Evolutionary conservation across 2,797 vertebrate species (phyloP).

Genomic region (Pristis pectinata): DNA sequence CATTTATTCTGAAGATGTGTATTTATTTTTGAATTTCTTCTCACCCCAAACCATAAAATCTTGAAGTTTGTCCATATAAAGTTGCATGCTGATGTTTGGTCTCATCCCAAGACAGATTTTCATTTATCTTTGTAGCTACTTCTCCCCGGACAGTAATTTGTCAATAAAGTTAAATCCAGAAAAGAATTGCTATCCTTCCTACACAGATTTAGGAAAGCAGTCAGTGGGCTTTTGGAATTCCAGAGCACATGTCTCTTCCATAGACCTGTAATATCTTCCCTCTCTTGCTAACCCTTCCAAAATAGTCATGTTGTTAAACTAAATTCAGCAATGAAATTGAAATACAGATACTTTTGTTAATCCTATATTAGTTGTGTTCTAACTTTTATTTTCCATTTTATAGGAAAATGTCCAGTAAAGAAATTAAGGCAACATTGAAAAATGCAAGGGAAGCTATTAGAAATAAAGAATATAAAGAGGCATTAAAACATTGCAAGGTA

Average conservation of each 20-base stretch:
- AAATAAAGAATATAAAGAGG: conserved; percentile 95
- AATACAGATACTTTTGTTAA: too few relatives aligned
- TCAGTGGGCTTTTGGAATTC: not conserved
- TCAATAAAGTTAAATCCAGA: not conserved
- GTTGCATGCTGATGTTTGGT: not conserved
- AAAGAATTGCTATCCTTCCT: not conserved
- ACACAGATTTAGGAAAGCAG: not conserved
- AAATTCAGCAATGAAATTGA: not conserved
- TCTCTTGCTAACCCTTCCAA: not conserved
- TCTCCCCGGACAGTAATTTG: not conserved
- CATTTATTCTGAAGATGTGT: not conserved
- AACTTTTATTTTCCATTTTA: conserved; percentile 11
- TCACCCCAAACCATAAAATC: not conserved
- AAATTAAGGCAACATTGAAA: conserved; percentile 85
- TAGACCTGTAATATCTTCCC: not conserved
- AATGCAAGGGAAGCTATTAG: conserved; percentile 92
- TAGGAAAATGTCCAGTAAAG: conserved; percentile 81
- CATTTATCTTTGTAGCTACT: not conserved
- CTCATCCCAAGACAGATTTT: not conserved
- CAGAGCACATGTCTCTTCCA: not conserved
- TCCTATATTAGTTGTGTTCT: not conserved
- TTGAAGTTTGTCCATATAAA: not conserved
- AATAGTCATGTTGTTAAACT: not conserved
- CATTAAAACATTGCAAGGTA: conserved; percentile 94
- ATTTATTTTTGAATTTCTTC: not conserved